Percentiles rank a stretch among this genome's conserved stretches.
phyloP scores from a whole-genome alignment of 2,113 vertebrate species.

The Cyanoramphus novaezelandiae region DNA sequence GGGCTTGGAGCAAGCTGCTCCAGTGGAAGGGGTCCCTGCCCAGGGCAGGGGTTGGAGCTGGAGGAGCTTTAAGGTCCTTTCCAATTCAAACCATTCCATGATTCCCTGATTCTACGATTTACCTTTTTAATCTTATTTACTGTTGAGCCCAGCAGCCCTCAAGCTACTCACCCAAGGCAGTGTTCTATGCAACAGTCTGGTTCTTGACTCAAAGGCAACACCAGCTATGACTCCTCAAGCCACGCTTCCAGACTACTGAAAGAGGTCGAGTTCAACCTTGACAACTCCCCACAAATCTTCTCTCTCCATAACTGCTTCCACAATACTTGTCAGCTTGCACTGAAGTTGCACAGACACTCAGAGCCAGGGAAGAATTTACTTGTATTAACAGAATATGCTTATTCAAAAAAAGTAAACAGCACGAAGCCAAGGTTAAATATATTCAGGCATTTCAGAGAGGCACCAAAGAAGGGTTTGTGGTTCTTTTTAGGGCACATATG shows the following conservation, averaged over 20 bases:
- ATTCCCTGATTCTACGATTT: not conserved
- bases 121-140: not conserved
- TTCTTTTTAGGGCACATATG: not conserved
- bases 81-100: not conserved
- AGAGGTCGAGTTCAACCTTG: not conserved
- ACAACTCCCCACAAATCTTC: not conserved
- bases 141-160: not conserved
- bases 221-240: not conserved
- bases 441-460: not conserved
- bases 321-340: not conserved
- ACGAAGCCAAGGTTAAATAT: not conserved
- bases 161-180: not conserved
- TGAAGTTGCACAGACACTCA: not conserved
- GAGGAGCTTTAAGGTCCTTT: not conserved
- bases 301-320: not conserved
- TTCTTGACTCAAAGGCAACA: not conserved
- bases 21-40: not conserved
- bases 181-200: not conserved
- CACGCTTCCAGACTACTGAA: not conserved
- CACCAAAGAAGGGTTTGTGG: not conserved
- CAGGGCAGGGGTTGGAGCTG: not conserved
- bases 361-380: slow-evolving; percentile 7
- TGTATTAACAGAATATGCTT: not conserved
- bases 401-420: not conserved
- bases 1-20: not conserved